Evolutionary conservation across 2,797 vertebrate genomes (phyloP), one percentile per base, ranked within the genome.

Genomic region (Odontamblyopus rebecca): DNA sequence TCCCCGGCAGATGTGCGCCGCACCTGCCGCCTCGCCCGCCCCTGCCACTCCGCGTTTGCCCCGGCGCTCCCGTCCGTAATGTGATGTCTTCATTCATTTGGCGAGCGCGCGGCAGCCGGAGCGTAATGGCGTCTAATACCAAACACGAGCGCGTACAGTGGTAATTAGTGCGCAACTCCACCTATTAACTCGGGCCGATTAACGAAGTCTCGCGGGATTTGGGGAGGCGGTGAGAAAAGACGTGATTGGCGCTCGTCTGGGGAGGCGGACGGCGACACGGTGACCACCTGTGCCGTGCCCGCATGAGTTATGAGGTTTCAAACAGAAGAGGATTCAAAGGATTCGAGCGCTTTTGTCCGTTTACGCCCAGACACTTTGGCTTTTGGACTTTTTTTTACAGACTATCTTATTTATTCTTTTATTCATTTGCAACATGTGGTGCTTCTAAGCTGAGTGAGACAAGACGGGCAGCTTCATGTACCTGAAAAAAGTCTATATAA

Each of bases 181-280:
- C 90, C 84, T 91, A 93, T 93, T 94, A 94, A 92, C 85, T 81
- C 79, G 76, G 85, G 70, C 84, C 86, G 90, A 92, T 88, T 87
- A 90, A 91, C 80, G 79, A 73, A 38, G 61, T 89, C 80, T 89
- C 83, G 61, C 61, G 66, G 56, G 85, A 79, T 85, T 86, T 79
- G 53, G 68, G 63, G 51, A 19, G 85, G 35, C 50, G 71, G 79
- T 61, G 51, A 61, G 70, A 59, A 56, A 76, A 75, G 79, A 56
- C 30, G 57, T 71, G 67, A 76, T 83, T 88, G 79, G 87, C 83
- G 76, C 73, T 71, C 30, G 61, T 75, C 84, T 74, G 70, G 86
- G 78, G 87, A 86, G 72, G 68, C 62, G 32, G 82, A 61, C 76
- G 82, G 83, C 84, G 83, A 29, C 5, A 30, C 8, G 56, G 7